A percentile compares a stretch with the other conserved stretches of the same genome.
phyloP scores from a whole-genome alignment of 2,888 invertebrate genomes.

The Seira musarum region DNA sequence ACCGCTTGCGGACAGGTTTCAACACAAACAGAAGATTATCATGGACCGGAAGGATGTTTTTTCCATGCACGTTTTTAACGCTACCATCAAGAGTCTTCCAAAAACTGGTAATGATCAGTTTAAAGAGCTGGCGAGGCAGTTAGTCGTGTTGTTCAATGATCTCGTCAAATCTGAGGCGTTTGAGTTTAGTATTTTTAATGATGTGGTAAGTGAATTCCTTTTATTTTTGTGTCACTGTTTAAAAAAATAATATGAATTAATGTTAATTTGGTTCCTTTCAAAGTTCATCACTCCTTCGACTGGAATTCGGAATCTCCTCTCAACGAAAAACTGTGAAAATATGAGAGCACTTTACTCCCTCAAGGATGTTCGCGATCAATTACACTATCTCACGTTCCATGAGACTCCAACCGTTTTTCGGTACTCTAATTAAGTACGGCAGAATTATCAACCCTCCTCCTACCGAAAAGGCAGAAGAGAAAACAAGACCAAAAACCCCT shows the following conservation, averaged over 20 bases:
- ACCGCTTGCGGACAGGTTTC: slow-evolving; percentile 17
- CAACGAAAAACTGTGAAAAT: slow-evolving; percentile 20
- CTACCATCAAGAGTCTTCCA: slow-evolving; percentile 23
- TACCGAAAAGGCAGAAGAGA: not conserved
- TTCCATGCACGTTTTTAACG: slow-evolving; percentile 34
- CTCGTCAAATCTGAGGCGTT: slow-evolving; percentile 27
- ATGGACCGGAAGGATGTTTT: slow-evolving; percentile 32
- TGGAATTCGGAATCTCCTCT: slow-evolving; percentile 19
- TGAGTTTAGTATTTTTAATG: slow-evolving; percentile 17
- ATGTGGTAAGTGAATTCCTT: slow-evolving; percentile 16
- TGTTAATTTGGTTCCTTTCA: not conserved
- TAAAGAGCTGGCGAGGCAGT: slow-evolving; percentile 26
- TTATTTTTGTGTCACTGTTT: not conserved
- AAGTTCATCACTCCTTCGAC: slow-evolving; percentile 16
- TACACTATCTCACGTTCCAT: slow-evolving; percentile 22
- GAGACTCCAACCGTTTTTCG: slow-evolving; percentile 19
- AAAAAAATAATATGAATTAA: not conserved
- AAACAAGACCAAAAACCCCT: too few species aligned
- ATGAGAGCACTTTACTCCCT: slow-evolving; percentile 12
- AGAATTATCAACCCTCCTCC: not conserved
- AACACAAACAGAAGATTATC: slow-evolving; percentile 7
- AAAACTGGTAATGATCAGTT: slow-evolving; percentile 20
- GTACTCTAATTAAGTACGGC: slow-evolving; percentile 13
- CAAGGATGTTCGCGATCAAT: slow-evolving; percentile 38
- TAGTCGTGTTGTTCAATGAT: slow-evolving; percentile 34